Evolutionary conservation across 2,888 invertebrate species (phyloP), one percentile per base, ranked within the genome.

Genomic region (Disparrhopalites patrizii): DNA sequence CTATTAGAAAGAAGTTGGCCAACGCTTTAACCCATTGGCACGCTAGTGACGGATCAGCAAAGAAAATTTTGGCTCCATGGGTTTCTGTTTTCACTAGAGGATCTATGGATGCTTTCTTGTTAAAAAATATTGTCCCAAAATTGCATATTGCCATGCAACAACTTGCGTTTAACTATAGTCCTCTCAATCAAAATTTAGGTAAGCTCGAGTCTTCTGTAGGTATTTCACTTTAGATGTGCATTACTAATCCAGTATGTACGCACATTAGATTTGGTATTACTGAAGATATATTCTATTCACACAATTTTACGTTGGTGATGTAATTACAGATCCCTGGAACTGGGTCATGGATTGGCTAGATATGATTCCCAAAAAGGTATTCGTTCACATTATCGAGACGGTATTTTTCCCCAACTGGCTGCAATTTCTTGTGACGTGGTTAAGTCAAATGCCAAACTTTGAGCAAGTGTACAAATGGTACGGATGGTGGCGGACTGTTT

Each of bases 311-410:
- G n/a, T n/a, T n/a, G n/a, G n/a, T n/a, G n/a, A n/a, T n/a, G n/a
- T n/a, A n/a, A 15, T 20, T 47, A 13, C 77, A 87, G 94, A 94
- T 77, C 86, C 89, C 0, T 96, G 96, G 95, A 85, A 90, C 73
- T 96, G 94, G 90, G 91, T 96, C 30, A 90, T 93, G 83, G 88
- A 91, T 68, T 99, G 99, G 99, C 82, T 86, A 70, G 92, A 92
- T 72, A 81, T 98, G 77, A 81, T 96, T 51, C 90, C 93, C 0
- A 80, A 86, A 0, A 84, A 87, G 0, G 85, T 87, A 18, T 86
- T 97, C 82, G 90, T 88, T 0, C 85, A 87, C 30, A 79, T 98
- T 5, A 83, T 99, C 7, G 89, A 91, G 75, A 90, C 92, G 73
- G 86, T 86, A 76, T 92, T 99, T 82, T 92, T 99, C 77, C 96